Conservation (phyloP, 2,797 vertebrate genomes). For the Tympanoctomys barrerae region DNA sequence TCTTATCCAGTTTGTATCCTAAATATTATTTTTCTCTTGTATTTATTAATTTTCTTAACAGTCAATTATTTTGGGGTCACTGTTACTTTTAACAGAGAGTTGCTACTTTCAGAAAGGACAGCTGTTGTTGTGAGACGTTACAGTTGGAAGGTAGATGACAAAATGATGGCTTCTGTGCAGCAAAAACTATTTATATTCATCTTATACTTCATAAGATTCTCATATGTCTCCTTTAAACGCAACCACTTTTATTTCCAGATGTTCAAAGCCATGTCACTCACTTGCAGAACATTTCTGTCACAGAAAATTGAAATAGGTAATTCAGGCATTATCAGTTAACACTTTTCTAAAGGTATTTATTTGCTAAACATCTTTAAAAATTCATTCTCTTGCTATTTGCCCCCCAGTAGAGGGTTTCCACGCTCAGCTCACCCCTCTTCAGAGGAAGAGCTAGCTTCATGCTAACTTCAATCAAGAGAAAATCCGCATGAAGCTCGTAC, state of each 20-base stretch:
- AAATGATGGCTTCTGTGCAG: neutral
- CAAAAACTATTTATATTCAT: conserved; percentile 20
- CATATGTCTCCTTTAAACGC: neutral
- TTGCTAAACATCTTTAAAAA: neutral
- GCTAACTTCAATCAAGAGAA: neutral
- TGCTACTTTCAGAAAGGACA: neutral
- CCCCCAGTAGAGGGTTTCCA: neutral
- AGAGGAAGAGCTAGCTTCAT: neutral
- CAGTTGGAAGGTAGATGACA: neutral
- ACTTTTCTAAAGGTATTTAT: neutral
- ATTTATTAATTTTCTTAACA: conserved; percentile 31
- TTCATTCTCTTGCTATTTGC: neutral
- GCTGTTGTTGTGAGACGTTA: neutral
- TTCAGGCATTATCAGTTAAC: neutral
- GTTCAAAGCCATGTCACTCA: neutral
- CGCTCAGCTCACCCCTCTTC: neutral
- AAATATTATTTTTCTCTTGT: neutral
- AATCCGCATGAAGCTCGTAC: neutral
- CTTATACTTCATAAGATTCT: neutral
- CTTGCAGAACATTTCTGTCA: neutral
- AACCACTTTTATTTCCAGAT: neutral
- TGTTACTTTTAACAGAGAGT: neutral
- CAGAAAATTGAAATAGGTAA: neutral
- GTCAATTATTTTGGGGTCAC: neutral
- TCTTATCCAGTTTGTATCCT: neutral